These are phyloP conservation scores for Pelusios castaneus DNA, from an alignment of 2,113 vertebrate species.

Conservation along the genomic window DNA sequence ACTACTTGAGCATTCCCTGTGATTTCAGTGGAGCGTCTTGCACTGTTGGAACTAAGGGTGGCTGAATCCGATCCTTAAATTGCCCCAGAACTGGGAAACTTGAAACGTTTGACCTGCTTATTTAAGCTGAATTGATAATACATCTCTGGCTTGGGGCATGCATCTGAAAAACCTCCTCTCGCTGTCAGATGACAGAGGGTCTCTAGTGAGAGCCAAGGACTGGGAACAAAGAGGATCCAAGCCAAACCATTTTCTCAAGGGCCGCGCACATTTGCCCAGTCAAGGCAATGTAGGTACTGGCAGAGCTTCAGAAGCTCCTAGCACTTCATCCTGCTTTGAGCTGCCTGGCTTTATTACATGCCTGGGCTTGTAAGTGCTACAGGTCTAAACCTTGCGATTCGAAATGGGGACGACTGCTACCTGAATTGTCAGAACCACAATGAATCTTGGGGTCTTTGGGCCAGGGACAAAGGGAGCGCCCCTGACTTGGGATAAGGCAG, in stretches of 20 bases:
- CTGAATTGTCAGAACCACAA: background rate
- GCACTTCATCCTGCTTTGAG: background rate
- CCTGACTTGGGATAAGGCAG: background rate
- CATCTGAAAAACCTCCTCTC: constrained; percentile 7
- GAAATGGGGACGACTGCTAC: background rate
- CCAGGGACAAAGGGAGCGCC: background rate
- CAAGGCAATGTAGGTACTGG: constrained; percentile 35
- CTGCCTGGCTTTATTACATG: background rate
- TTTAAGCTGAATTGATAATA: background rate
- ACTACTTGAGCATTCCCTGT: constrained; percentile 22
- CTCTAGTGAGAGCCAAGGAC: constrained; percentile 25
- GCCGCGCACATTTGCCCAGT: constrained; percentile 49
- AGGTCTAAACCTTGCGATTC: background rate
- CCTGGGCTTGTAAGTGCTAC: background rate
- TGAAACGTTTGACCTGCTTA: constrained; percentile 31
- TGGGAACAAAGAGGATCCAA: background rate
- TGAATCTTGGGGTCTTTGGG: background rate
- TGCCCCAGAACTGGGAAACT: background rate
- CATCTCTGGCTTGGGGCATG: constrained; percentile 35
- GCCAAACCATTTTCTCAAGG: constrained; percentile 51
- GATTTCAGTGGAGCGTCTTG: background rate
- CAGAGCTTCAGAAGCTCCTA: constrained; percentile 1
- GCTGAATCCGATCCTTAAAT: background rate
- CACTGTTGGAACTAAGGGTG: background rate
- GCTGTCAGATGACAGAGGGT: background rate